phyloP scores from a whole-genome alignment of 2,797 vertebrate genomes.

The Carcharodon carcharias region DNA sequence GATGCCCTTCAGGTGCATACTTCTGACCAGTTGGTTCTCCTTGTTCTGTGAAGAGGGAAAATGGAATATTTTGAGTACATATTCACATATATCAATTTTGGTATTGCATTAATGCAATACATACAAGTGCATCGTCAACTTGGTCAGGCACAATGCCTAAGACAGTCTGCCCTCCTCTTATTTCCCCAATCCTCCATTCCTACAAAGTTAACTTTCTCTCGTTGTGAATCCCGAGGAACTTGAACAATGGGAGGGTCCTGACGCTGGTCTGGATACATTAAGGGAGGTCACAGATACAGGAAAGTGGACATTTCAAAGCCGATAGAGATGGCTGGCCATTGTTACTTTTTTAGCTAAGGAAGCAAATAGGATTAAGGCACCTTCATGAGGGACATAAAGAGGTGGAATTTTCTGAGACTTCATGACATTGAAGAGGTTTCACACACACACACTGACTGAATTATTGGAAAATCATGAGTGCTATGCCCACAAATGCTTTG shows the following conservation, averaged over 20 bases:
- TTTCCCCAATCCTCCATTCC: neutral
- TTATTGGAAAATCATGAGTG: neutral
- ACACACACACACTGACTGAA: neutral
- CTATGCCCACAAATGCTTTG: neutral
- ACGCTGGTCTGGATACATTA: neutral
- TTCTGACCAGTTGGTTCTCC: neutral
- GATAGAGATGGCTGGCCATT: neutral
- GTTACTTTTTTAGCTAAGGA: neutral
- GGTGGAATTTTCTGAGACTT: neutral
- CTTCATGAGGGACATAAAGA: neutral
- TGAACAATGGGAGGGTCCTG: neutral
- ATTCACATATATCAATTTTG: neutral
- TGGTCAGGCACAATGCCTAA: neutral
- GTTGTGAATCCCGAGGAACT: neutral
- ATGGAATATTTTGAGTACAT: neutral
- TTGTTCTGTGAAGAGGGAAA: constrained; percentile 4
- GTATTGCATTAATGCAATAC: neutral
- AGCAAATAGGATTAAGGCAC: neutral
- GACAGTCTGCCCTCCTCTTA: neutral
- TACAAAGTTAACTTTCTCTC: neutral
- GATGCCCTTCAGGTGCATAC: neutral
- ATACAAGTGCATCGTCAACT: neutral
- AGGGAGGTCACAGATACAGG: neutral
- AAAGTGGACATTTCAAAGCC: neutral
- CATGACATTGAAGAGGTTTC: neutral